A percentile compares a stretch with the other conserved stretches of the same genome.
Conservation (phyloP, 2,888 invertebrate species). For the Epirrhoe alternata region DNA sequence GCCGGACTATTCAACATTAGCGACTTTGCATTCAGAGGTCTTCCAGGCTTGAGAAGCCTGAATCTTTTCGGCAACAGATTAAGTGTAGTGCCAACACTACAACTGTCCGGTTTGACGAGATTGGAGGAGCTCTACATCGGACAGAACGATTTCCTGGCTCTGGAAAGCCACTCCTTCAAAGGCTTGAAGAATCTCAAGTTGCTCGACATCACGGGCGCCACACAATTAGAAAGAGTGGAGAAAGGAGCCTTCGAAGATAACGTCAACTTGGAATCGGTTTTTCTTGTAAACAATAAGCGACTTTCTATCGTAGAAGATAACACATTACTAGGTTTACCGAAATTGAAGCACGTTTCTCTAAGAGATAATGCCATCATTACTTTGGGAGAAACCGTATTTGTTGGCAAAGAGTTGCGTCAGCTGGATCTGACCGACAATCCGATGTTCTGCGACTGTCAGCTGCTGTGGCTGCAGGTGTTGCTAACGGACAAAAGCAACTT, state of each 20-base stretch:
- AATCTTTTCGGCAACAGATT: conserved; percentile 93
- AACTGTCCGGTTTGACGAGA: conserved; percentile 88
- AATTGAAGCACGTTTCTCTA: conserved; percentile 90
- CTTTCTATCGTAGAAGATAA: conserved; percentile 90
- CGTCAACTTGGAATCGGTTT: conserved; percentile 91
- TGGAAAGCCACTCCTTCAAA: conserved; percentile 90
- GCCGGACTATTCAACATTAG: conserved; percentile 93
- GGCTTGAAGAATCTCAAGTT: conserved; percentile 91
- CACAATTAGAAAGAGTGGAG: conserved; percentile 89
- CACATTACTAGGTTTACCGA: conserved; percentile 91
- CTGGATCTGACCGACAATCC: conserved; percentile 94
- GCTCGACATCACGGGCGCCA: conserved; percentile 92
- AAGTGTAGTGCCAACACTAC: conserved; percentile 89
- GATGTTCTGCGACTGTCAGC: conserved; percentile 91
- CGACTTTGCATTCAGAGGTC: conserved; percentile 90
- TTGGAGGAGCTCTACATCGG: conserved; percentile 93
- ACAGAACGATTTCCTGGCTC: conserved; percentile 90
- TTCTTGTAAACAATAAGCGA: conserved; percentile 91
- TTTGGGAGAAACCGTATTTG: conserved; percentile 91
- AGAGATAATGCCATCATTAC: conserved; percentile 91
- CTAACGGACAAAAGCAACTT: conserved; percentile 89
- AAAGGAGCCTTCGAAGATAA: conserved; percentile 92
- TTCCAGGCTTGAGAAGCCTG: conserved; percentile 90
- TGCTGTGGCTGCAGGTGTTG: conserved; percentile 92
- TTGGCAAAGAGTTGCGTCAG: conserved; percentile 90